Evolutionary conservation across 1,140 invertebrate species (phyloP), one percentile per base, ranked within the genome.

Genomic region (Pogonus chalceus): DNA sequence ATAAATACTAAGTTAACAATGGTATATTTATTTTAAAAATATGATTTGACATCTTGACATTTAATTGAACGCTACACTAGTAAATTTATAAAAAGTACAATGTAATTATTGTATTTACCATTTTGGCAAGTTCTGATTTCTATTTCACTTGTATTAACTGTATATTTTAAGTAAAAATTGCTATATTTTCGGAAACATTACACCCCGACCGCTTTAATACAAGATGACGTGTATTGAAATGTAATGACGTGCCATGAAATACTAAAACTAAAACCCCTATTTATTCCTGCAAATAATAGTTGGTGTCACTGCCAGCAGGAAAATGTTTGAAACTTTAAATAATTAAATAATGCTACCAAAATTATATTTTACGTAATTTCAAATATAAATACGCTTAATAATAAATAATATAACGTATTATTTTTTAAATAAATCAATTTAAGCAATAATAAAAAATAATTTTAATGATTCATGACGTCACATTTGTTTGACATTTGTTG

Each of bases 141-240:
- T 23, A 21, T 23, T 14, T n/a, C 3, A 14, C 21, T 12, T 23
- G 12, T 9, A 21, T 23, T 22, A 22, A 2, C 14, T 16, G 14
- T 23, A 20, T 3, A 18, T 23, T 23, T 49, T 49, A 2, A 1
- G 16, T 24, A 16, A 31, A 26, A 51, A 35, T 23, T 31, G 31
- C 49, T 24, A 51, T 51, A 24, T 51, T 51, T 49, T 49, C 4
- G 21, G 23, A 31, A 9, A 51, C 23, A 24, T 24, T 51, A 21
- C 21, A 12, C 16, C 23, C 2, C 7, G 23, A 51, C 26, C 9
- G 21, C 22, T 18, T 24, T 24, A 51, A 26, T 51, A 51, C 49
- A 51, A 51, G 49, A 51, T 51, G 49, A 51, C 49, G 49, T 51
- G 49, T 51, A 51, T 43, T 43, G 37, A 43, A 43, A 12, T 10